Conservation (phyloP, 2,888 invertebrate genomes). For the Latrodectus hesperus region DNA sequence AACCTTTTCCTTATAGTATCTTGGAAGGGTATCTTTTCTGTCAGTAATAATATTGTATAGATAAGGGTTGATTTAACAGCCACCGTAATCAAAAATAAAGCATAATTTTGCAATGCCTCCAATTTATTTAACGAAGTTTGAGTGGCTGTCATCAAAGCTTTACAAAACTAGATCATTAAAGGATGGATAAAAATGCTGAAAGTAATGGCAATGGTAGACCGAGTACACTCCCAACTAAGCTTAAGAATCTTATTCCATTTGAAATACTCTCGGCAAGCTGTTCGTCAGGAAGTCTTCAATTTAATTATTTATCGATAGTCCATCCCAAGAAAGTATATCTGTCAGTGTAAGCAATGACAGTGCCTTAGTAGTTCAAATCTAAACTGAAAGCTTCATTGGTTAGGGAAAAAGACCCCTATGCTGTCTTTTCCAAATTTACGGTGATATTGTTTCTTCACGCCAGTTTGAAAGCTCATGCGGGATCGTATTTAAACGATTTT, state of each 20-base stretch:
- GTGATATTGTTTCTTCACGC: not conserved
- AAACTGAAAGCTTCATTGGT: slow-evolving; percentile 1
- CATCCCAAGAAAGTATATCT: slow-evolving; percentile 5
- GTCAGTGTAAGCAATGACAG: not conserved
- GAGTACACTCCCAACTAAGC: not conserved
- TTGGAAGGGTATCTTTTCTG: slow-evolving; percentile 13
- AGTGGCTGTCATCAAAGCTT: not conserved
- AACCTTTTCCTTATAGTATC: not conserved
- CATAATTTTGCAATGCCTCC: slow-evolving; percentile 8
- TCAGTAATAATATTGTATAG: not conserved
- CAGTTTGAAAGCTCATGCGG: slow-evolving; percentile 12
- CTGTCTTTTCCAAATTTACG: slow-evolving; percentile 6
- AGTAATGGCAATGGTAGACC: not conserved
- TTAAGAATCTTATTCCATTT: not conserved
- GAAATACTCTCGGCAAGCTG: not conserved
- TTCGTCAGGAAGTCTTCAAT: slow-evolving; percentile 5
- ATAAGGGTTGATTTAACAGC: not conserved
- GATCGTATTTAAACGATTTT: not conserved
- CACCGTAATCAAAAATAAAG: not conserved
- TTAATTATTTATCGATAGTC: slow-evolving; percentile 14
- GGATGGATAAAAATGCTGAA: slow-evolving; percentile 9
- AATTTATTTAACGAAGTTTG: slow-evolving; percentile 3
- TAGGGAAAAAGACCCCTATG: not conserved
- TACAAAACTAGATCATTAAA: slow-evolving; percentile 23
- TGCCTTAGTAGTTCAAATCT: not conserved